phyloP scores from a whole-genome alignment of 30 jellyfish, hydroid and myxozoan genomes.

The Catostylus mosaicus region DNA sequence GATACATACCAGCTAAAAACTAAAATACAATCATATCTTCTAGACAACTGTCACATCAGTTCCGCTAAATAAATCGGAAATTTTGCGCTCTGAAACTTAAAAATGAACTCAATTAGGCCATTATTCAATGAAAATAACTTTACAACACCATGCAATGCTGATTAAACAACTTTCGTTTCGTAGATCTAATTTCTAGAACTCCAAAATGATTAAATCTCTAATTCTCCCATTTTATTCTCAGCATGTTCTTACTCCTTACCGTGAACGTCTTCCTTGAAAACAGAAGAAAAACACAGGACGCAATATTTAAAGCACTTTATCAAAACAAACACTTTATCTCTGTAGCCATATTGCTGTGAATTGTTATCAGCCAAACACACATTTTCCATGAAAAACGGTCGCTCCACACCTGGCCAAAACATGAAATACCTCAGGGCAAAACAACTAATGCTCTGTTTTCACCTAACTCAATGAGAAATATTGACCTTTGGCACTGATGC shows the following conservation, averaged over 20 bases:
- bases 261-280: neutral
- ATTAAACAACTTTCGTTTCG: no score
- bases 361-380: neutral
- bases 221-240: neutral
- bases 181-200: no score
- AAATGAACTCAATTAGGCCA: neutral
- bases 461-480: neutral
- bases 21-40: neutral
- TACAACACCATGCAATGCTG: no score
- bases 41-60: neutral
- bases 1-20: neutral
- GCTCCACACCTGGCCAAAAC: constrained; percentile 18
- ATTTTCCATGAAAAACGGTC: neutral
- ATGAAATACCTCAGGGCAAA: neutral
- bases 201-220: no score
- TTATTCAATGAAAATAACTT: neutral
- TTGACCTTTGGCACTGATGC: neutral
- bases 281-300: neutral
- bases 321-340: constrained; percentile 9
- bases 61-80: neutral
- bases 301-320: neutral
- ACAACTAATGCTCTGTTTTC: neutral
- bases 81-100: neutral
- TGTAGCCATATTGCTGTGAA: neutral
- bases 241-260: neutral